phyloP scores from a whole-genome alignment of 2,797 vertebrate genomes.

The Emys orbicularis region DNA sequence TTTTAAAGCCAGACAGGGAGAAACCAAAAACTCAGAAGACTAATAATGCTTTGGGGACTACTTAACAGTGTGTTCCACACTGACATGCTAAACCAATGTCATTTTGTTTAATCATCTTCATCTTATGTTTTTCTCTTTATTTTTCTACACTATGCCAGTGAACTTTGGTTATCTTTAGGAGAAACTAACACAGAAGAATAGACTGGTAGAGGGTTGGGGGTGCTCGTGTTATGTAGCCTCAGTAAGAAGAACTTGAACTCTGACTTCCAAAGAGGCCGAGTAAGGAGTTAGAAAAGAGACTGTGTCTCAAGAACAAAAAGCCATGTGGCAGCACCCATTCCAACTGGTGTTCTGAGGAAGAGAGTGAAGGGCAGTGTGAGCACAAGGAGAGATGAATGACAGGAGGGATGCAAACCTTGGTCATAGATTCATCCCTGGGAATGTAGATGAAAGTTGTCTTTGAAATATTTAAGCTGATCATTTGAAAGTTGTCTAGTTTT shows the following conservation, averaged over 20 bases:
- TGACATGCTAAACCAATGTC: not conserved
- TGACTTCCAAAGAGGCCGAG: not conserved
- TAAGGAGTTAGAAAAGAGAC: not conserved
- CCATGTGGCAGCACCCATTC: not conserved
- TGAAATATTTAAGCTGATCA: conserved; percentile 4
- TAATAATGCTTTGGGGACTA: conserved; percentile 17
- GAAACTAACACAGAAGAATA: not conserved
- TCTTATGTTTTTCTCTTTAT: not conserved
- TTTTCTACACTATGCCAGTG: not conserved
- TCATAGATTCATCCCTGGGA: conserved; percentile 28
- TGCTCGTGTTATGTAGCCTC: not conserved
- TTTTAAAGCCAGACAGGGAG: conserved; percentile 1
- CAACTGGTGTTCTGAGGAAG: not conserved
- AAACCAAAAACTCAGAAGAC: conserved; percentile 18
- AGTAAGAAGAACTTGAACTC: not conserved
- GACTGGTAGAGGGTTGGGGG: not conserved
- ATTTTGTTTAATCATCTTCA: not conserved
- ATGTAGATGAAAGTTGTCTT: conserved; percentile 30
- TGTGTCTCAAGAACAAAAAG: not conserved
- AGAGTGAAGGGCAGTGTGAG: not conserved
- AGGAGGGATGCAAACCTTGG: not conserved
- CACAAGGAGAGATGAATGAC: not conserved
- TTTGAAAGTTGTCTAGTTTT: conserved; percentile 17
- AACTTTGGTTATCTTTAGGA: not conserved
- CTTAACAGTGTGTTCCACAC: not conserved